Evolutionary conservation across 2,888 invertebrate species (phyloP), one percentile per base, ranked within the genome.

Genomic region (Rugalucina vietnamica): DNA sequence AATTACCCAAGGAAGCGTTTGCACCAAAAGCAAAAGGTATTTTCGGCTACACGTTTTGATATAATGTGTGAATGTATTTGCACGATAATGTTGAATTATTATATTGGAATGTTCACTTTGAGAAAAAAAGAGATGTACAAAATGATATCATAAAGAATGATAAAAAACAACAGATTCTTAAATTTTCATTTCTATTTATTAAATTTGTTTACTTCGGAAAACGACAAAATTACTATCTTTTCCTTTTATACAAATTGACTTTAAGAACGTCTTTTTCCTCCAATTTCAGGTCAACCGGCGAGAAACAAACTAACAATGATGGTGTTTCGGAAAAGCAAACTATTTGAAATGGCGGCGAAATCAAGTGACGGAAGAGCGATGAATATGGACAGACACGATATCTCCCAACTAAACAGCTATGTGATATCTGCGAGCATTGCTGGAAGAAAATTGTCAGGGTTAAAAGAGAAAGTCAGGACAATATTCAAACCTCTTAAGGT

Each of bases 371-470:
- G 77, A 24, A 60, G 54, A 39, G 50, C 43, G 1, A 72, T 76
- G 4, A 79, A 81, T 0, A 79, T 81, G 24, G 82, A 74, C 14
- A 77, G 78, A 14, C 54, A 84, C 5, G 87, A 90, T 29, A 73
- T 87, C 18, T 81, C 87, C 8, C 73, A 79, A 10, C 76, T 93
- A 18, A 92, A 92, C 87, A 92, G 92, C 81, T 91, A 90, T 76
- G 84, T 93, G 70, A 91, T 93, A 43, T 92, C 93, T 14, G 93
- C 92, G 21, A 91, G 91, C 71, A 90, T 93, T 10, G 91, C 90
- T 0, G 91, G 91, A 5, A 86, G 85, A 60, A 89, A 86, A 71
- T 86, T 92, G 18, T 49, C 83, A 32, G 88, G 89, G 18, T 86
- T 93, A 10, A 81, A 87, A 4, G 90, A 93, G n/a, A 91, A 88